Conservation (phyloP, 2,113 vertebrate genomes). For the Micromys minutus region DNA sequence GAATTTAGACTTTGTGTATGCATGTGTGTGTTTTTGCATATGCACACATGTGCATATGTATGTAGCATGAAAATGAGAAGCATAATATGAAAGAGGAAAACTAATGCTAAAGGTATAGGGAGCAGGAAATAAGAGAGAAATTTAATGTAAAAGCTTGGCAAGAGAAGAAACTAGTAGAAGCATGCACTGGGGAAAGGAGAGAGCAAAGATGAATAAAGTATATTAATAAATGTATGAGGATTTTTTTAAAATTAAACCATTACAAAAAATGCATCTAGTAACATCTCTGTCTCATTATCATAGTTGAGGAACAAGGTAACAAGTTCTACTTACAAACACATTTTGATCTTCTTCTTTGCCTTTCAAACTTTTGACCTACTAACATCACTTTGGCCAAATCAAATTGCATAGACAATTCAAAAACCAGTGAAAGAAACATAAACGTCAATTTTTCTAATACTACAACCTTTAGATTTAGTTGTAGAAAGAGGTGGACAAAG, state of each 20-base stretch:
- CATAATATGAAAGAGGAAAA: neutral
- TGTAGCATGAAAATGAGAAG: neutral
- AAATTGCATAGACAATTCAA: neutral
- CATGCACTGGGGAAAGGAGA: neutral
- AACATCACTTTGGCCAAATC: neutral
- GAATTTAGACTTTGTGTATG: neutral
- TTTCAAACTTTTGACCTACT: neutral
- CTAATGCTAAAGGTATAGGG: neutral
- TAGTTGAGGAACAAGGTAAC: neutral
- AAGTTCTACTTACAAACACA: conserved; percentile 17
- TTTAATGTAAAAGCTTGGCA: neutral
- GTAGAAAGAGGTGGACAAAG: neutral
- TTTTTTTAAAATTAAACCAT: neutral
- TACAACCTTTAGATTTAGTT: conserved; percentile 7
- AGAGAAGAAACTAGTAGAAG: neutral
- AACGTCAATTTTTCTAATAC: neutral
- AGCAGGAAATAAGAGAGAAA: neutral
- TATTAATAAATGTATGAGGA: neutral
- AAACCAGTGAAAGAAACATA: neutral
- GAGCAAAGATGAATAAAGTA: neutral
- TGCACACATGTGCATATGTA: no score
- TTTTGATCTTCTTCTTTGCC: neutral
- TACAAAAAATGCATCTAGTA: neutral
- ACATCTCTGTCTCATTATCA: neutral
- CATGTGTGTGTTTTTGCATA: neutral